A percentile compares a stretch with the other conserved stretches of the same genome.
Evolutionary conservation across 2,113 vertebrate genomes (phyloP).

Genomic region (Rhabdornis inornatus): DNA sequence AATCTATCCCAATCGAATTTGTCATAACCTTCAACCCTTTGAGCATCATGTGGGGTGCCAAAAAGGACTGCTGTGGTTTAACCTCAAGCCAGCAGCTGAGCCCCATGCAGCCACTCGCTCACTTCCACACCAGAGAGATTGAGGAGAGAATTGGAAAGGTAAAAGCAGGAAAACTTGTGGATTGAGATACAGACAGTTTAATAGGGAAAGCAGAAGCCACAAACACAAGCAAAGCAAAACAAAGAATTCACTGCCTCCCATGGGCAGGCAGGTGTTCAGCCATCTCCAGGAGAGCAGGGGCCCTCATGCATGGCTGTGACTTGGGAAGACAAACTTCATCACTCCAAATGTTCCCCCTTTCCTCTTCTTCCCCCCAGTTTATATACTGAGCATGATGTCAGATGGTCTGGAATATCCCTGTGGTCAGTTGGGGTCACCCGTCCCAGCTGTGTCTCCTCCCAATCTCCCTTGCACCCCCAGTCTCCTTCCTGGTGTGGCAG

Average conservation of each 20-base stretch:
- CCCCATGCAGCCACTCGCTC: neutral
- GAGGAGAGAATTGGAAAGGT: neutral
- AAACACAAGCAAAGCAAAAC: neutral
- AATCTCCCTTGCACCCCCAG: fast-evolving
- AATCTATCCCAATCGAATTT: neutral
- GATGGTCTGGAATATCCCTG: neutral
- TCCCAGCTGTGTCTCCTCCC: neutral
- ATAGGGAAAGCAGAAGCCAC: neutral
- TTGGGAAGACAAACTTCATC: neutral
- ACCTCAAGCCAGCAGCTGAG: neutral
- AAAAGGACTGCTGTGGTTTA: neutral
- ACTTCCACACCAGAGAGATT: neutral
- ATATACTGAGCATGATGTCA: neutral
- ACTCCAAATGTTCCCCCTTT: neutral
- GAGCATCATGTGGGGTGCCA: neutral
- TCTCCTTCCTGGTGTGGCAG: neutral
- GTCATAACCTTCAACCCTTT: neutral
- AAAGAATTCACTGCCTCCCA: neutral
- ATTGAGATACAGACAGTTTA: neutral
- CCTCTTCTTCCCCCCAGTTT: neutral
- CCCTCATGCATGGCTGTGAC: fast-evolving
- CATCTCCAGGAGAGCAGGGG: neutral
- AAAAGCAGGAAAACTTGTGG: fast-evolving
- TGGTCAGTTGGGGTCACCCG: fast-evolving
- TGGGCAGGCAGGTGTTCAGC: neutral